Conservation (phyloP, 2,888 invertebrate species). For the Polyommatus icarus region DNA sequence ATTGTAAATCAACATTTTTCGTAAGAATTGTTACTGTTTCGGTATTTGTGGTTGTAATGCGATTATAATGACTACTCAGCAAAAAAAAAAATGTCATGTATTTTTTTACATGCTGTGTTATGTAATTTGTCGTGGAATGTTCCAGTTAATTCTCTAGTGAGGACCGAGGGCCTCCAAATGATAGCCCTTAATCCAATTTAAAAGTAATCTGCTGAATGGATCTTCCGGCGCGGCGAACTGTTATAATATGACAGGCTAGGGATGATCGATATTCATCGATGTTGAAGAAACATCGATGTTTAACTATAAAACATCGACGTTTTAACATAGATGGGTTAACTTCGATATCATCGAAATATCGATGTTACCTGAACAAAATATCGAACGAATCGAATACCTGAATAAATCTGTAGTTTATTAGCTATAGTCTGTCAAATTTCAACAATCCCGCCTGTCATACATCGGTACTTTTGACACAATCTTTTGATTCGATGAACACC, state of each 20-base stretch:
- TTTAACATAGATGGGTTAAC: no score
- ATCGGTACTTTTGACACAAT: no score
- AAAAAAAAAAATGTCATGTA: background rate
- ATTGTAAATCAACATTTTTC: slow-evolving; percentile 8
- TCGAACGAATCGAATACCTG: no score
- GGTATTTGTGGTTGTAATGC: background rate
- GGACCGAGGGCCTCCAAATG: background rate
- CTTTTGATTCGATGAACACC: no score
- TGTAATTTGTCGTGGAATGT: background rate
- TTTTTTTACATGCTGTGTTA: background rate
- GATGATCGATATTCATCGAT: no score
- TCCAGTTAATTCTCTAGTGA: background rate
- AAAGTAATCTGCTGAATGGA: slow-evolving; percentile 3
- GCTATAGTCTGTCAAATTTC: no score
- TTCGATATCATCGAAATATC: no score
- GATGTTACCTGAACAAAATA: no score
- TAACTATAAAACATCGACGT: no score
- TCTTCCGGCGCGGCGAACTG: background rate
- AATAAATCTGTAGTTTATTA: no score
- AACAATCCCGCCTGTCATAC: no score
- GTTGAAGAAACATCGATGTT: no score
- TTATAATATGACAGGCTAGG: background rate
- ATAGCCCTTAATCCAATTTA: slow-evolving; percentile 21
- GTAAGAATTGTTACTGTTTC: background rate
- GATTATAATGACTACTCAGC: background rate